Percentiles rank a stretch among this genome's conserved stretches.
Conservation (phyloP, 2,888 invertebrate species). For the Chironomus riparius region DNA sequence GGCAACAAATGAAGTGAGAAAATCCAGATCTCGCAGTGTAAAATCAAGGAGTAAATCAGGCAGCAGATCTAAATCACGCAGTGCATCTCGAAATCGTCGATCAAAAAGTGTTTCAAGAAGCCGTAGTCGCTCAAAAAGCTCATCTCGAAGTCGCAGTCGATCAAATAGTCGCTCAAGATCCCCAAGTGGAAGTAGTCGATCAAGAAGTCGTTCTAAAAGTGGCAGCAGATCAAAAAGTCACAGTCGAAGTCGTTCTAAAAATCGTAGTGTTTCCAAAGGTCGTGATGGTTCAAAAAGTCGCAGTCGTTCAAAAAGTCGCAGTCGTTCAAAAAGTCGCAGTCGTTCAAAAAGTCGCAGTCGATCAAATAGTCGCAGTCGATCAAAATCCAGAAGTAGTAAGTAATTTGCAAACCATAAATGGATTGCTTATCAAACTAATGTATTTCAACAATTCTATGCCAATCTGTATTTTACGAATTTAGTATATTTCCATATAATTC, state of each 20-base stretch:
- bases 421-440: too few relatives aligned
- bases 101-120: conserved; percentile 28
- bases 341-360: too few relatives aligned
- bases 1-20: not conserved
- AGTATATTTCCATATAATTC: too few relatives aligned
- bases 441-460: too few relatives aligned
- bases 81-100: conserved; percentile 1
- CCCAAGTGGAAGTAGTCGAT: conserved; percentile 30
- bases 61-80: too few relatives aligned
- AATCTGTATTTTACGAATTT: too few relatives aligned
- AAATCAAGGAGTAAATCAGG: not conserved
- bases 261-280: too few relatives aligned
- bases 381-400: conserved; percentile 30
- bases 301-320: not conserved
- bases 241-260: too few relatives aligned
- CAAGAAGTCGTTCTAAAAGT: conserved; percentile 32
- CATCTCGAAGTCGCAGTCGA: conserved; percentile 29
- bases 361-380: not conserved
- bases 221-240: conserved; percentile 8
- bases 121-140: conserved; percentile 30
- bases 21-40: conserved; percentile 20
- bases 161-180: conserved; percentile 35
- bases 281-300: not conserved
- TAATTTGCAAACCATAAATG: too few relatives aligned
- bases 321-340: not conserved